Conservation (phyloP, 1,140 invertebrate genomes). For the Sitodiplosis mosellana region DNA sequence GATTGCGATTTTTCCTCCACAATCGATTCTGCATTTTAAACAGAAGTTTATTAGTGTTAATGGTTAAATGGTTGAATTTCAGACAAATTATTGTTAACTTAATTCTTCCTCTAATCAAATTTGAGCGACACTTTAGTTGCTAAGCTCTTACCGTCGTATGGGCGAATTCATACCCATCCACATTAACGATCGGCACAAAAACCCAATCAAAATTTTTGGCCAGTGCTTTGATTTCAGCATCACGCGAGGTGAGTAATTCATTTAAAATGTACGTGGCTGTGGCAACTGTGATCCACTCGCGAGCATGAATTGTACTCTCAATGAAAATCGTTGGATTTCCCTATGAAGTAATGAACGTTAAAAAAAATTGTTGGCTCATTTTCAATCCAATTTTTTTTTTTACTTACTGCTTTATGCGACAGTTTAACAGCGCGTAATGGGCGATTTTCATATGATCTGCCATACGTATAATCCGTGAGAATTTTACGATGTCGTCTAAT, state of each 20-base stretch:
- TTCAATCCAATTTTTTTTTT: no score
- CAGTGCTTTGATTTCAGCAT: slow-evolving; percentile 23
- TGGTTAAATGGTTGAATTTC: no score
- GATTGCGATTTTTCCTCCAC: slow-evolving; percentile 45
- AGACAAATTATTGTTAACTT: not conserved
- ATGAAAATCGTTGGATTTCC: no score
- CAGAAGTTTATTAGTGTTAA: no score
- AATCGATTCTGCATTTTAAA: slow-evolving; percentile 30
- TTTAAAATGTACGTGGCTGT: slow-evolving; percentile 39
- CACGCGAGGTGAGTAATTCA: slow-evolving; percentile 31
- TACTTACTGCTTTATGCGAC: slow-evolving; percentile 34
- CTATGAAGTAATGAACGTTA: no score
- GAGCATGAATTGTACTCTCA: no score
- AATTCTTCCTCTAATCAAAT: slow-evolving; percentile 1
- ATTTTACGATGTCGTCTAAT: slow-evolving; percentile 23
- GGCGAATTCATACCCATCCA: slow-evolving; percentile 50
- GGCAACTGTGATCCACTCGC: slow-evolving; percentile 50
- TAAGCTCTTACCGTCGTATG: no score
- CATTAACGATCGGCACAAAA: slow-evolving; percentile 47
- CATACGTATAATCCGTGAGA: slow-evolving; percentile 28
- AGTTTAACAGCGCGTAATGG: slow-evolving; percentile 40
- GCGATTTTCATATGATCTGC: slow-evolving; percentile 34
- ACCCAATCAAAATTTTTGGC: slow-evolving; percentile 49
- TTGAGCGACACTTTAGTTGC: no score
- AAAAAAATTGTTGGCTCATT: no score